These are phyloP conservation scores for Phyllopteryx taeniolatus DNA, from an alignment of 2,113 vertebrate species.

Conservation along the genomic window DNA sequence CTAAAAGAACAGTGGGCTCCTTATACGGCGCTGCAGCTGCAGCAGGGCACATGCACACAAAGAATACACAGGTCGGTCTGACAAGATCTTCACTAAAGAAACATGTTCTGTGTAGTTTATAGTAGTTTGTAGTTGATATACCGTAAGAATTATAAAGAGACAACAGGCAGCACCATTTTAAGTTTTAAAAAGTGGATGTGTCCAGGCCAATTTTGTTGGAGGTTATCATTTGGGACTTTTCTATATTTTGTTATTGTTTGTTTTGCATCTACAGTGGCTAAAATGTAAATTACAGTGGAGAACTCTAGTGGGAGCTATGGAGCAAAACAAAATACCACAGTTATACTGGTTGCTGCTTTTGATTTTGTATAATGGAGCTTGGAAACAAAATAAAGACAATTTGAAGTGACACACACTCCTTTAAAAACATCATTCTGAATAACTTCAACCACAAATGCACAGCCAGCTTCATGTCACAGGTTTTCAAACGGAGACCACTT, in stretches of 20 bases:
- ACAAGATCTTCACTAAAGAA: slow-evolving; percentile 12
- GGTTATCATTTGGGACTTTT: background rate
- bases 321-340: background rate
- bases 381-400: slow-evolving; percentile 1
- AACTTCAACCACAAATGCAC: slow-evolving; percentile 12
- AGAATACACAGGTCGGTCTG: slow-evolving; percentile 57
- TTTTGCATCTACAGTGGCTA: background rate
- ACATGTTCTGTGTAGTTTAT: background rate
- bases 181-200: background rate
- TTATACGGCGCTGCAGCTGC: slow-evolving; percentile 50
- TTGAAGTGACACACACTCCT: background rate
- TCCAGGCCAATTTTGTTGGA: background rate
- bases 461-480: background rate
- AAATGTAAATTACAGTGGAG: background rate
- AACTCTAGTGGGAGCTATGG: background rate
- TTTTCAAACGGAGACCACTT: background rate
- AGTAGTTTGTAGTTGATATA: background rate
- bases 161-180: background rate
- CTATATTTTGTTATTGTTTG: background rate
- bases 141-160: no score
- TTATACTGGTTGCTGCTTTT: background rate
- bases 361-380: background rate
- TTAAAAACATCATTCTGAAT: slow-evolving; percentile 5
- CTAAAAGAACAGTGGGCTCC: slow-evolving; percentile 64
- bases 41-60: slow-evolving; percentile 23